phyloP scores from a whole-genome alignment of 2,888 invertebrate species.

The Amphipoea lucens region DNA sequence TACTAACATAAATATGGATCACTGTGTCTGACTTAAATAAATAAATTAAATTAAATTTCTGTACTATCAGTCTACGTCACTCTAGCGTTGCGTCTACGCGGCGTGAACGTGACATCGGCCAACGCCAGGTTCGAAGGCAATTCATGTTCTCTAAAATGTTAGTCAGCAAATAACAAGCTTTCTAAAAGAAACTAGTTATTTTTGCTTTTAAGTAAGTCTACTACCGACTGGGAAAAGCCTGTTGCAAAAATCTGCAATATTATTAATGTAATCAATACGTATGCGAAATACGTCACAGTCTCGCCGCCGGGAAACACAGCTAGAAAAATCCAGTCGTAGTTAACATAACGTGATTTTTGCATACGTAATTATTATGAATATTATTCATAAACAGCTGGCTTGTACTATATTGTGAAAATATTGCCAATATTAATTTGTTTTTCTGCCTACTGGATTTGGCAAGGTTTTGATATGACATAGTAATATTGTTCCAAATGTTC shows the following conservation, averaged over 20 bases:
- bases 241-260: background rate
- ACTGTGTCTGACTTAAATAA: too few relatives aligned
- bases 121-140: background rate
- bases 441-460: background rate
- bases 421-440: slow-evolving; percentile 2
- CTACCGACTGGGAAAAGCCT: background rate
- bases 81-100: background rate
- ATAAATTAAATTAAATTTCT: too few relatives aligned
- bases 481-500: background rate
- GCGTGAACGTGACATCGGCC: background rate
- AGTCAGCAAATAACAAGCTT: background rate
- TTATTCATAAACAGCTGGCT: slow-evolving; percentile 20
- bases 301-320: slow-evolving; percentile 27
- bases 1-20: too few relatives aligned
- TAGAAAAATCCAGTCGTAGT: slow-evolving; percentile 33
- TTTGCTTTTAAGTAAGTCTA: background rate
- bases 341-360: slow-evolving; percentile 43
- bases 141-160: background rate
- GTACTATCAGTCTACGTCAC: background rate
- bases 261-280: slow-evolving; percentile 8
- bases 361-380: background rate
- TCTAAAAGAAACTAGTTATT: slow-evolving; percentile 3
- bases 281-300: slow-evolving; percentile 21
- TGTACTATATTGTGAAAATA: background rate
- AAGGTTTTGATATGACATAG: background rate